Evolutionary conservation across 1,140 invertebrate genomes (phyloP).

Genomic region (Anastrepha obliqua): DNA sequence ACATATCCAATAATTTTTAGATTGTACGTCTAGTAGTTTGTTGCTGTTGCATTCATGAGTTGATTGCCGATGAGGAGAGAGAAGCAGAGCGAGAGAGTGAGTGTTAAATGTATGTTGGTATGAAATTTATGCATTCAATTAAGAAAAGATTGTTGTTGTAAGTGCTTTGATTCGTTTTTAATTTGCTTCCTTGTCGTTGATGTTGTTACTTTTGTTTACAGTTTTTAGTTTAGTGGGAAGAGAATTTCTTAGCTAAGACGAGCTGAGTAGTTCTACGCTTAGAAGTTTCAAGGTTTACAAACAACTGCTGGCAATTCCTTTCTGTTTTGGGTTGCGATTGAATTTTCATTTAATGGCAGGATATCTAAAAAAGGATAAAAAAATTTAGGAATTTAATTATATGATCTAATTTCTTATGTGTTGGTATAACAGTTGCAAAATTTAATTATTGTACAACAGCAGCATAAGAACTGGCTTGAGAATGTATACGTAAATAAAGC

Average conservation of each 20-base stretch:
- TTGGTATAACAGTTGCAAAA: no score
- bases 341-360: slow-evolving; percentile 40
- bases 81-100: background rate
- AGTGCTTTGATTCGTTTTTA: background rate
- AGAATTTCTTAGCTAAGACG: background rate
- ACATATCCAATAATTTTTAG: slow-evolving; percentile 39
- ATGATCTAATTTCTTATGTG: no score
- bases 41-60: slow-evolving; percentile 19
- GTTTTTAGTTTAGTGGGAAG: background rate
- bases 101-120: background rate
- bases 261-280: background rate
- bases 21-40: background rate
- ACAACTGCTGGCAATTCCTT: slow-evolving; percentile 12
- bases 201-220: slow-evolving; percentile 1
- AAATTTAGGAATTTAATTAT: background rate
- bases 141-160: background rate
- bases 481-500: no score
- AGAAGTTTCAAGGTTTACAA: slow-evolving; percentile 37
- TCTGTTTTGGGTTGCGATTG: background rate
- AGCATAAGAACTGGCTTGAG: no score
- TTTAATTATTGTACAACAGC: no score
- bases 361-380: background rate
- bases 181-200: slow-evolving; percentile 9
- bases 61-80: background rate
- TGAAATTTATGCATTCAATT: slow-evolving; percentile 5